A percentile compares a stretch with the other conserved stretches of the same genome.
Conservation (phyloP, 2,888 invertebrate species). For the Osmoderma eremita region DNA sequence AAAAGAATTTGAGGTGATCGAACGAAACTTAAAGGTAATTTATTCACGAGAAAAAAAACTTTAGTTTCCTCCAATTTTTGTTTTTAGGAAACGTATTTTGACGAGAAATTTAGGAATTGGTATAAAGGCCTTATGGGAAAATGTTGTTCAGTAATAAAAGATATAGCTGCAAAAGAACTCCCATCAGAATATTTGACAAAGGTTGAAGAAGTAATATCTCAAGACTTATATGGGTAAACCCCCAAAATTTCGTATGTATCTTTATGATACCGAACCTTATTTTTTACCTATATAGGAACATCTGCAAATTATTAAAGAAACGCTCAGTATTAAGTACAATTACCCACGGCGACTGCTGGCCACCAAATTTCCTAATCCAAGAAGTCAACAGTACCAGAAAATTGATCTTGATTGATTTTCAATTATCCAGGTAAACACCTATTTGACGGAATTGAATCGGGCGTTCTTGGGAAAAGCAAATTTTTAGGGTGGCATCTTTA, state of each 20-base stretch:
- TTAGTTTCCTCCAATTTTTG: constrained; percentile 47
- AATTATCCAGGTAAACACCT: constrained; percentile 64
- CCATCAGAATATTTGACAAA: constrained; percentile 70
- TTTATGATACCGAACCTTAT: neutral
- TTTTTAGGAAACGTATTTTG: constrained; percentile 69
- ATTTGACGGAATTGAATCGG: no score
- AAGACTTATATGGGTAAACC: constrained; percentile 66
- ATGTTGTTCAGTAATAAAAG: constrained; percentile 67
- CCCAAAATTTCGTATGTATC: neutral
- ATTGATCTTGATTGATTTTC: constrained; percentile 71
- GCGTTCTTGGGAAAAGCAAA: no score
- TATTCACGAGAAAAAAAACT: neutral
- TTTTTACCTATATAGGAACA: constrained; percentile 23
- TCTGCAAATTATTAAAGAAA: constrained; percentile 20
- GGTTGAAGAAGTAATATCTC: constrained; percentile 67
- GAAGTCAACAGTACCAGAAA: constrained; percentile 50
- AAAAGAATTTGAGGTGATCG: constrained; percentile 56
- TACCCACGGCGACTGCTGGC: constrained; percentile 77
- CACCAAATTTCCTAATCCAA: constrained; percentile 73
- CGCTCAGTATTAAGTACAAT: constrained; percentile 63
- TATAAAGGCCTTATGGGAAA: constrained; percentile 66
- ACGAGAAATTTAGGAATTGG: constrained; percentile 68
- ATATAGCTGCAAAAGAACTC: constrained; percentile 73
- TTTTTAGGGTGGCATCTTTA: constrained; percentile 59
- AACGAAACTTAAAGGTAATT: constrained; percentile 46